Conservation (phyloP, 2,888 invertebrate genomes). For the Xylota sylvarum region DNA sequence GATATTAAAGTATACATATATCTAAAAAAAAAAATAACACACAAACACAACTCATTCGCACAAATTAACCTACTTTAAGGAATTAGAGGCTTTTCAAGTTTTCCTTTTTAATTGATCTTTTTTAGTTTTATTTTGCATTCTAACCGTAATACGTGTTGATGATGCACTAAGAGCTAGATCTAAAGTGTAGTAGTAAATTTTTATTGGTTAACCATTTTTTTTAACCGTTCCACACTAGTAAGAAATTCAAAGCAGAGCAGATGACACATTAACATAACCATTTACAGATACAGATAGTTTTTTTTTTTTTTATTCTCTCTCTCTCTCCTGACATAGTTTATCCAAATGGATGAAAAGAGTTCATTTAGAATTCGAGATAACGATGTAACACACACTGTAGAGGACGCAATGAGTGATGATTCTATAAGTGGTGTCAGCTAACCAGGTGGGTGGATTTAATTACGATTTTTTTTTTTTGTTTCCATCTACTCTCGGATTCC, state of each 20-base stretch:
- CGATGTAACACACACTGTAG: conserved; percentile 32
- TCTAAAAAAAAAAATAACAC: conserved; percentile 5
- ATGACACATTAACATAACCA: conserved; percentile 38
- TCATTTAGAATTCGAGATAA: conserved; percentile 18
- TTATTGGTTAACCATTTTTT: not conserved
- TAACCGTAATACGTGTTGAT: conserved; percentile 61
- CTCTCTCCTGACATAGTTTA: conserved; percentile 24
- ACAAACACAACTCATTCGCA: conserved; percentile 60
- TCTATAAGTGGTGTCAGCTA: conserved; percentile 41
- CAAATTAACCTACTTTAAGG: conserved; percentile 75
- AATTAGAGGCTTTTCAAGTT: conserved; percentile 50
- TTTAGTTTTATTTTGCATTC: conserved; percentile 52
- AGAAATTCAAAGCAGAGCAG: conserved; percentile 15
- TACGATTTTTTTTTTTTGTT: conserved; percentile 10
- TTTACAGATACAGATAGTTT: conserved; percentile 28
- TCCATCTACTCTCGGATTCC: not conserved
- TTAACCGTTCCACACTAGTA: not conserved
- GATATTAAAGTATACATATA: conserved; percentile 3
- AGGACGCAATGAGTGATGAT: conserved; percentile 38
- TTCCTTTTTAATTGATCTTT: conserved; percentile 67
- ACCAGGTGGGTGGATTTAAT: conserved; percentile 62
- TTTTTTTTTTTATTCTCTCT: not conserved
- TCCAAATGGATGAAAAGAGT: conserved; percentile 6
- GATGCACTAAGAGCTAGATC: not conserved
- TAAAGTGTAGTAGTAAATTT: conserved; percentile 10